These are phyloP conservation scores for Drosophila lacertosa DNA, from an alignment of 1,140 invertebrate species.

Conservation along the genomic window DNA sequence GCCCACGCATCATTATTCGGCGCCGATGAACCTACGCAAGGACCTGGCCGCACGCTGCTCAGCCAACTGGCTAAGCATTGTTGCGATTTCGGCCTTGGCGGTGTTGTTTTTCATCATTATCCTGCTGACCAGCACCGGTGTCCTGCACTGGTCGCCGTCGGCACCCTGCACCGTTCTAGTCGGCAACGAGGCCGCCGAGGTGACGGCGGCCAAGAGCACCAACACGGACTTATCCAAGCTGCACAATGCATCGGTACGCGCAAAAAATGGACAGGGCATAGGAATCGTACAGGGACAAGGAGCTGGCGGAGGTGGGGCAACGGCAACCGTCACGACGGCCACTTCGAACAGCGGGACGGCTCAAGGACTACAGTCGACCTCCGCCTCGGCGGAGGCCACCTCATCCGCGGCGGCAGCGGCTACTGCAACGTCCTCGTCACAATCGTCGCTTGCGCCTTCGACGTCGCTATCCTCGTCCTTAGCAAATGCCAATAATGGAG, in stretches of 20 bases:
- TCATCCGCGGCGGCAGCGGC: conserved; percentile 57
- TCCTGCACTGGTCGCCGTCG: conserved; percentile 91
- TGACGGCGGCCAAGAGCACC: conserved; percentile 83
- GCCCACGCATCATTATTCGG: conserved; percentile 83
- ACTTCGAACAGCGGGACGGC: conserved; percentile 73
- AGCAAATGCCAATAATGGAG: conserved; percentile 84
- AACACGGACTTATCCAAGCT: conserved; percentile 82
- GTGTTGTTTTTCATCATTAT: conserved; percentile 92
- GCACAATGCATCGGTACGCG: conserved; percentile 85
- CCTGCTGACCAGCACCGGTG: conserved; percentile 93
- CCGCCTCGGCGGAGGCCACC: conserved; percentile 69
- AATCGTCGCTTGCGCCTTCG: conserved; percentile 69
- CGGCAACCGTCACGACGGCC: conserved; percentile 65
- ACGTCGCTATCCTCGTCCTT: conserved; percentile 77
- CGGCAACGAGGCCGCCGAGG: conserved; percentile 85
- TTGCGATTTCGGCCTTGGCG: conserved; percentile 92
- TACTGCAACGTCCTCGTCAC: conserved; percentile 65
- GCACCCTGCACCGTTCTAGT: conserved; percentile 93
- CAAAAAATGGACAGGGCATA: conserved; percentile 86
- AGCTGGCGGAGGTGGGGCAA: conserved; percentile 78
- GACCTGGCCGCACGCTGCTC: conserved; percentile 93
- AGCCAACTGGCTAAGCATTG: conserved; percentile 95
- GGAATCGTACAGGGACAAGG: conserved; percentile 82
- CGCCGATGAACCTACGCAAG: conserved; percentile 91
- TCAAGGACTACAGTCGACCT: conserved; percentile 73